Evolutionary conservation across 2,888 invertebrate genomes (phyloP).

Genomic region (Gastrophysa polygoni): DNA sequence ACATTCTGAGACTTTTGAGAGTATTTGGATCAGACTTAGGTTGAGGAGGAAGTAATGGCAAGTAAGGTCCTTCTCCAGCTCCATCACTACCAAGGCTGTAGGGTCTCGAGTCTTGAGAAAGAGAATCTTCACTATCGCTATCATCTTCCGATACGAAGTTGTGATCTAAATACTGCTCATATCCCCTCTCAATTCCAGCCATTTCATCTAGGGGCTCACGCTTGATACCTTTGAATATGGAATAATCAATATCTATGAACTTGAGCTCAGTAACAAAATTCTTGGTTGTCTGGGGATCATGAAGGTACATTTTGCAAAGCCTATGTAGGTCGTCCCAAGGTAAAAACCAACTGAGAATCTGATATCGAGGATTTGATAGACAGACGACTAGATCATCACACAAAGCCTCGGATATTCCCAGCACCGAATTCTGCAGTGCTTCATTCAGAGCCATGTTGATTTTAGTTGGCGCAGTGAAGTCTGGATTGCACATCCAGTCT

Average conservation of each 20-base stretch:
- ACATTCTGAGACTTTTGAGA: conserved; percentile 62
- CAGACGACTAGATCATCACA: conserved; percentile 75
- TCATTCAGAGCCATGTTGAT: conserved; percentile 57
- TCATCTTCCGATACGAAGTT: conserved; percentile 46
- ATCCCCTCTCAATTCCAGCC: conserved; percentile 52
- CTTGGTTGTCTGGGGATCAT: conserved; percentile 65
- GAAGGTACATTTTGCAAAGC: conserved; percentile 65
- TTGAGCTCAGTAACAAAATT: conserved; percentile 74
- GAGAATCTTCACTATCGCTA: conserved; percentile 57
- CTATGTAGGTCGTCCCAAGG: conserved; percentile 64
- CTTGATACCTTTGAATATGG: conserved; percentile 62
- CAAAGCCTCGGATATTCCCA: conserved; percentile 69
- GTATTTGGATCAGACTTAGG: conserved; percentile 60
- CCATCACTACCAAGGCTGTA: conserved; percentile 60
- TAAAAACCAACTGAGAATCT: conserved; percentile 73
- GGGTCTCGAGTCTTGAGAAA: conserved; percentile 59
- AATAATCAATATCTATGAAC: conserved; percentile 74
- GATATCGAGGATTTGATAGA: conserved; percentile 72
- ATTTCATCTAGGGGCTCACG: conserved; percentile 62
- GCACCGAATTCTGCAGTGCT: conserved; percentile 62
- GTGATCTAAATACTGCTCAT: conserved; percentile 50
- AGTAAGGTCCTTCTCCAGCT: conserved; percentile 43
- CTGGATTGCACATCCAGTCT: conserved; percentile 54
- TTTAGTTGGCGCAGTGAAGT: conserved; percentile 48
- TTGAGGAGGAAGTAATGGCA: conserved; percentile 38